Conservation (phyloP, 2,797 vertebrate species). For the Darevskia mixta region DNA sequence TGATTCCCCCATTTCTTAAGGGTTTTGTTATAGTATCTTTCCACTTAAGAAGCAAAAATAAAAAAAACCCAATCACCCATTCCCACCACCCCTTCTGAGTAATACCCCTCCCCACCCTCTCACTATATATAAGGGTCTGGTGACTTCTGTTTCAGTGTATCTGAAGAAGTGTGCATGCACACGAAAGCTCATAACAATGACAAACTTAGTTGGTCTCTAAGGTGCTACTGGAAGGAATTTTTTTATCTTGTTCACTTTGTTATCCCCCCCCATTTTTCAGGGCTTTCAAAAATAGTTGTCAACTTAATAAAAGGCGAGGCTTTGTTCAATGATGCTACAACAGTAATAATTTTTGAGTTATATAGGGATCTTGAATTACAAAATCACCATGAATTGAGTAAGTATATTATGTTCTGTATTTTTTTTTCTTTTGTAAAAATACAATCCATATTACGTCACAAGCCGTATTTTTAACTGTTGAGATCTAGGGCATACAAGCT, state of each 20-base stretch:
- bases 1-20: background rate
- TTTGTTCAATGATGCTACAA: constrained; percentile 62
- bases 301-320: constrained; percentile 72
- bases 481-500: background rate
- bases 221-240: too few species aligned
- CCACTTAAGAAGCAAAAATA: background rate
- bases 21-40: background rate
- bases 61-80: too few species aligned
- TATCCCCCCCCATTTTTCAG: constrained; percentile 36
- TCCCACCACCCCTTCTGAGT: too few species aligned
- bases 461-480: background rate
- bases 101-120: too few species aligned
- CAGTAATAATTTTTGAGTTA: constrained; percentile 48
- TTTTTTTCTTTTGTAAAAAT: background rate
- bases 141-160: too few species aligned
- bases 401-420: background rate
- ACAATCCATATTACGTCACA: background rate
- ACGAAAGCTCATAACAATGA: too few species aligned
- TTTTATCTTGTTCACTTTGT: background rate
- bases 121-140: too few species aligned
- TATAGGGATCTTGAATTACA: background rate
- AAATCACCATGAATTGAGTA: background rate
- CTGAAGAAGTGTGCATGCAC: too few species aligned
- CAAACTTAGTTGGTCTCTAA: too few species aligned
- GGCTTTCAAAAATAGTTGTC: constrained; percentile 69